Base-by-base conservation (phyloP, 2,113 vertebrate genomes). In the Pyxicephalus adspersus region DNA sequence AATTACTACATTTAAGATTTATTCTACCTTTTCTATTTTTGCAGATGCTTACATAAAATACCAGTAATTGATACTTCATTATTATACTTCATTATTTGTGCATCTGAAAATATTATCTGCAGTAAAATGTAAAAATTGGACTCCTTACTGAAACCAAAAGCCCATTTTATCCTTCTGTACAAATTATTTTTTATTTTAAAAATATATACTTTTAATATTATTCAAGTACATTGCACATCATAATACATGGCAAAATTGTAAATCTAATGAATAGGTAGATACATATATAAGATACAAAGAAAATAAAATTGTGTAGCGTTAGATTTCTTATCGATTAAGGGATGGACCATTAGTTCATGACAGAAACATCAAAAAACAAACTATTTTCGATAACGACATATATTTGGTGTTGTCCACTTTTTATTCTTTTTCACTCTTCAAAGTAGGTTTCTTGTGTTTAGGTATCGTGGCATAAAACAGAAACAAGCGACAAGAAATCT, bases 181-280 rank as follows among this genome's bases (percentile, higher is more conserved):
- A 57, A 34, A 5, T 50, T 34, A 57, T 58, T n/a, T n/a, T n/a
- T 58, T 73, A 58, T 34, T 60, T 76, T 76, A 76, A 76, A 61
- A 76, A 76, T 63, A 76, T 76, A 76, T 63, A 76, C 38, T 70
- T 71, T 73, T 61, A 76, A 76, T 76, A 76, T 76, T 76, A 76
- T 76, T 76, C 55, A 76, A 76, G 58, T 76, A 76, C 57, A 76
- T 76, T 76, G 34, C 58, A 61, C 38, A 60, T 61, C 57, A 26
- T 61, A 76, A 76, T 76, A 61, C 57, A 76, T 76, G 55, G 25
- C 31, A 75, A 76, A 63, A 50, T 45, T 63, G 73, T 76, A 76
- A 57, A 63, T 76, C 61, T 76, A 54, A 31, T 57, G 58, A 50
- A 76, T 63, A 76, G 57, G 31, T 76, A 63, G 73, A 76, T 76